Conservation (phyloP, 2,888 invertebrate genomes). For the Andricus curvator region DNA sequence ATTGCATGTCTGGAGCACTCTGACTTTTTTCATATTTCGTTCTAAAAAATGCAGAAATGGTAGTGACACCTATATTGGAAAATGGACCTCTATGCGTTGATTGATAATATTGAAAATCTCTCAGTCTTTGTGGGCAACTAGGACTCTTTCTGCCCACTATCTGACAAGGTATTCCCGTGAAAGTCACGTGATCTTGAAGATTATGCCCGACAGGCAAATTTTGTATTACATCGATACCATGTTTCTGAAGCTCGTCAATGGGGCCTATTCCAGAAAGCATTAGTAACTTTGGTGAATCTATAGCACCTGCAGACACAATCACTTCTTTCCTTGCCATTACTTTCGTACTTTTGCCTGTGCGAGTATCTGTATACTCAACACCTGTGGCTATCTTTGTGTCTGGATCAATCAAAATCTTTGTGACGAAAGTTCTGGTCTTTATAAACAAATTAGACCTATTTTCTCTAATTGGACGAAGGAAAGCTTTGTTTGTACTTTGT, state of each 20-base stretch:
- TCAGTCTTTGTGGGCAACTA: too few species aligned
- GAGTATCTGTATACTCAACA: conserved; percentile 73
- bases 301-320: conserved; percentile 78
- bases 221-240: conserved; percentile 72
- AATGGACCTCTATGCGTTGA: too few species aligned
- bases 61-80: too few species aligned
- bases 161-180: conserved; percentile 68
- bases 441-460: conserved; percentile 71
- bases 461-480: conserved; percentile 83
- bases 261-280: conserved; percentile 80
- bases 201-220: conserved; percentile 79
- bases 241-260: conserved; percentile 70
- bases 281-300: conserved; percentile 79
- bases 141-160: too few species aligned
- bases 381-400: conserved; percentile 58
- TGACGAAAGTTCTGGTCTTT: too few species aligned
- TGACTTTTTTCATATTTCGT: too few species aligned
- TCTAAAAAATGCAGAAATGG: too few species aligned
- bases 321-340: conserved; percentile 78
- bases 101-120: too few species aligned
- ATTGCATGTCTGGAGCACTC: too few species aligned
- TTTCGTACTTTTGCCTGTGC: conserved; percentile 66
- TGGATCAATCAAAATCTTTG: neutral
- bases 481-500: conserved; percentile 83
- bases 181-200: conserved; percentile 79